Conservation (phyloP, 2,888 invertebrate species). For the Idaea dimidiata region DNA sequence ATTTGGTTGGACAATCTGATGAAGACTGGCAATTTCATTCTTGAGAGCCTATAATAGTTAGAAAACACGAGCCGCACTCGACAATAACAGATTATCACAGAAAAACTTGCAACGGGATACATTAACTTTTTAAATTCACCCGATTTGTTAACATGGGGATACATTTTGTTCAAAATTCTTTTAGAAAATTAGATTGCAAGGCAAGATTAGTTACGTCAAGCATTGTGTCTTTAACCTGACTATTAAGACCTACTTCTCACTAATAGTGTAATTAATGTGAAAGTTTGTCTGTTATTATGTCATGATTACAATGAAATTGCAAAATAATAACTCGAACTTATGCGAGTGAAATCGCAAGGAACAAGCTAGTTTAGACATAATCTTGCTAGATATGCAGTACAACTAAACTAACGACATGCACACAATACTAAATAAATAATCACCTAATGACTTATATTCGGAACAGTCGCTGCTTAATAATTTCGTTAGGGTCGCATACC, state of each 20-base stretch:
- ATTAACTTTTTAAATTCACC: too few relatives aligned
- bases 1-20: too few relatives aligned
- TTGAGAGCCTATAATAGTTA: background rate
- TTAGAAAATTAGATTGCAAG: background rate
- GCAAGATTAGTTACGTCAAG: constrained; percentile 8
- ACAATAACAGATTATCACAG: constrained; percentile 15
- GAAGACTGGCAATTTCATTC: too few relatives aligned
- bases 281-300: too few relatives aligned
- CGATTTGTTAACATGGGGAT: too few relatives aligned
- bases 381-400: constrained; percentile 23
- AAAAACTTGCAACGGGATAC: constrained; percentile 9
- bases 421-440: constrained; percentile 32
- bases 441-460: constrained; percentile 21
- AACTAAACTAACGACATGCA: constrained; percentile 25
- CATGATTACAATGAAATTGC: too few relatives aligned
- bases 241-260: background rate
- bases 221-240: constrained; percentile 8
- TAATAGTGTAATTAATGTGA: constrained; percentile 6
- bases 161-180: background rate
- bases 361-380: constrained; percentile 16
- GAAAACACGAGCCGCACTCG: constrained; percentile 11
- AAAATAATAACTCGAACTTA: too few relatives aligned
- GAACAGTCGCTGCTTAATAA: constrained; percentile 12
- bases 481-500: background rate
- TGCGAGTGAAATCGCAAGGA: too few relatives aligned